A percentile compares a stretch with the other conserved stretches of the same genome.
These are phyloP conservation scores for Drosophila koepferae DNA, from an alignment of 2,888 invertebrate species.

Conservation along the genomic window DNA sequence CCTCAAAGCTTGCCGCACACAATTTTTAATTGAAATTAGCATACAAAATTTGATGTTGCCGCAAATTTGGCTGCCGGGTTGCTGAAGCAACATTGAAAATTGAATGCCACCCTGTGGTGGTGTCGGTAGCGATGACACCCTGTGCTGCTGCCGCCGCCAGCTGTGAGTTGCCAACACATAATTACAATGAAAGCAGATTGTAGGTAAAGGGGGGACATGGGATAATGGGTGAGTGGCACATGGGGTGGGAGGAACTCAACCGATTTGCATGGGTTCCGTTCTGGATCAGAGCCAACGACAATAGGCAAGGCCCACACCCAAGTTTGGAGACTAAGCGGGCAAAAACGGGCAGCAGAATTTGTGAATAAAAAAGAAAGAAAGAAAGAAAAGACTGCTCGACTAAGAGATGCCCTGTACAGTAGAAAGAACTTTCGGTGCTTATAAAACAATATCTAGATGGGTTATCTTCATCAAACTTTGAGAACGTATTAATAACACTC, in stretches of 20 bases:
- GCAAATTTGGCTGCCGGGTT: slow-evolving; percentile 38
- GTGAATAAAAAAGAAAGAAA: slow-evolving; percentile 2
- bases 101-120: slow-evolving; percentile 37
- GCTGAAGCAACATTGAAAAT: slow-evolving; percentile 14
- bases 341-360: slow-evolving; percentile 25
- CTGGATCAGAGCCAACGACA: slow-evolving; percentile 42
- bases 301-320: not conserved
- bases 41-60: slow-evolving; percentile 60
- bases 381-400: too few species aligned
- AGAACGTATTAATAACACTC: too few species aligned
- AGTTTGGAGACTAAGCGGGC: slow-evolving; percentile 9
- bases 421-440: too few species aligned
- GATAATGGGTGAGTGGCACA: not conserved
- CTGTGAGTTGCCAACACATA: slow-evolving; percentile 52
- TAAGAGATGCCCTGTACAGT: too few species aligned
- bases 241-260: not conserved
- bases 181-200: slow-evolving; percentile 42
- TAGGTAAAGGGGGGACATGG: too few species aligned
- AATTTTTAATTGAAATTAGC: slow-evolving; percentile 76
- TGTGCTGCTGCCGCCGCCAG: slow-evolving; percentile 35
- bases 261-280: slow-evolving; percentile 17
- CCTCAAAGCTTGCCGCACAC: slow-evolving; percentile 17
- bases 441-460: too few species aligned
- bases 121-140: not conserved
- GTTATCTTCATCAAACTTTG: too few species aligned